Percentiles rank a stretch among this genome's conserved stretches.
Conservation (phyloP, 2,888 invertebrate species). For the Himalopsyche tibetana region DNA sequence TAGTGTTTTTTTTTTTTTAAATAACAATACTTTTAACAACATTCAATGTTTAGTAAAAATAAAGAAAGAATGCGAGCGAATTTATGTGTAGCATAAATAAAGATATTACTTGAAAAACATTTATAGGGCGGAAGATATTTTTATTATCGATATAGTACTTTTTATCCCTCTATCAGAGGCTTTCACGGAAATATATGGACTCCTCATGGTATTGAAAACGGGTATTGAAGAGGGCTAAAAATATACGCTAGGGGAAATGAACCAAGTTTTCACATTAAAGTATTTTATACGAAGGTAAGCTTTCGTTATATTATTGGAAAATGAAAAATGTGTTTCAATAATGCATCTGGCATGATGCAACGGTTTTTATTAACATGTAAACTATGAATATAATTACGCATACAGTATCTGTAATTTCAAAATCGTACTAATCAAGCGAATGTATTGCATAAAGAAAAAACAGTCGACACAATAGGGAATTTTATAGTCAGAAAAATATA, state of each 20-base stretch:
- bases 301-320: background rate
- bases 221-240: constrained; percentile 7
- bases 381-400: too few relatives aligned
- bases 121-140: constrained; percentile 34
- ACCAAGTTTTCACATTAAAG: constrained; percentile 18
- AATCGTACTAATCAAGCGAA: too few relatives aligned
- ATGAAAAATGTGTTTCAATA: background rate
- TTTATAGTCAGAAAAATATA: too few relatives aligned
- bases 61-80: background rate
- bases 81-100: background rate
- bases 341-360: background rate
- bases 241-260: constrained; percentile 13
- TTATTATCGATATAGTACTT: constrained; percentile 10
- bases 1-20: too few relatives aligned
- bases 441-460: too few relatives aligned
- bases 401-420: too few relatives aligned
- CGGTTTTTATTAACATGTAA: too few relatives aligned
- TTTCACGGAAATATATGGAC: constrained; percentile 27
- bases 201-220: constrained; percentile 25
- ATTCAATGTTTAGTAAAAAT: background rate
- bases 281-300: constrained; percentile 1
- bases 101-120: constrained; percentile 34
- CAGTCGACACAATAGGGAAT: too few relatives aligned
- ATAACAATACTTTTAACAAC: too few relatives aligned
- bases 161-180: background rate